Evolutionary conservation across 2,888 invertebrate genomes (phyloP), one percentile per base, ranked within the genome.

Genomic region (Phengaris arion): DNA sequence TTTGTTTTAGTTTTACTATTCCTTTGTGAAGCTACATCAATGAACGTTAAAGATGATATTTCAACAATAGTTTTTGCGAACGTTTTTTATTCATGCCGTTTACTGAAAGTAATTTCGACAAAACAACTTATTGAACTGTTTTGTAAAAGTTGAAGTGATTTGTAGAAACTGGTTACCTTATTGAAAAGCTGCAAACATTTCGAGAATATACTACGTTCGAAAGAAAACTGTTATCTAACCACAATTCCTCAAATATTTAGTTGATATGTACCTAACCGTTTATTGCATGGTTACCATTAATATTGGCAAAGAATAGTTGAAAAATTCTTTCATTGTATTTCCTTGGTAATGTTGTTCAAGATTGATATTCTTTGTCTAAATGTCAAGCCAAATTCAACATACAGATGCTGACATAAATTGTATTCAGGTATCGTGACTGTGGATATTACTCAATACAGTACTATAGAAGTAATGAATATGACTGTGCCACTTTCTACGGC

Each of bases 401-500:
- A 22, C 59, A 59, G 22, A 59, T 59, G 59, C 64, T 35, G 35
- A 12, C 35, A 64, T 64, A 64, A 64, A 12, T 64, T 45, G 64
- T 64, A 35, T 45, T 64, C 35, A 45, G 64, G 64, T 64, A 64
- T 64, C 64, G 35, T 64, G 64, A 35, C 64, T 12, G 64, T 64
- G 12, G 35, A 64, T 64, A 64, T 64, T 64, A 64, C 64, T 70
- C 48, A 48, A 70, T 48, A 70, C 22, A n/a, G 51, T 51, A 15
- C 15, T 15, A 52, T 10, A 52, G 59, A 13, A 64, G 64, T 45
- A 59, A 59, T 59, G 13, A 48, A 70, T 51, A 54, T 72, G 54
- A 13, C 54, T 13, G 72, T 72, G 72, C 72, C 52, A 72, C 72
- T 72, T 72, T 52, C 72, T 72, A 72, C 22, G 52, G 52, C 70